Evolutionary conservation across 1,140 invertebrate species (phyloP).

Genomic region (Pseudomyrmex dendroicus): DNA sequence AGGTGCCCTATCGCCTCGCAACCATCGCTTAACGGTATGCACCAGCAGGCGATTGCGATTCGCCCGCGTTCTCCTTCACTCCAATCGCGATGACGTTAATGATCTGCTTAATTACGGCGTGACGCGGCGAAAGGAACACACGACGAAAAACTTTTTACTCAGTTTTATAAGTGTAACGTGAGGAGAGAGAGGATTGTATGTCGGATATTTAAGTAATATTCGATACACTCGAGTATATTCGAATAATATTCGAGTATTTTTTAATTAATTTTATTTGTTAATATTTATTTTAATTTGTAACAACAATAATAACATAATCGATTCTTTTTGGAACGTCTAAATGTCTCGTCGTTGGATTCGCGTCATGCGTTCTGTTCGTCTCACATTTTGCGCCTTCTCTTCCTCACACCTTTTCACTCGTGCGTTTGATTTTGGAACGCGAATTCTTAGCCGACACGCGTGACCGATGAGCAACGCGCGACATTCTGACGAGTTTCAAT

Average conservation of each 20-base stretch:
- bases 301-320: no score
- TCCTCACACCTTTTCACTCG: constrained; percentile 36
- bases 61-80: constrained; percentile 72
- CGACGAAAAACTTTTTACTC: neutral
- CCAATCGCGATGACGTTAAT: constrained; percentile 81
- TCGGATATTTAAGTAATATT: neutral
- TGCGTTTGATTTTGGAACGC: constrained; percentile 45
- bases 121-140: constrained; percentile 73
- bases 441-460: constrained; percentile 70
- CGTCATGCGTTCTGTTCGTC: constrained; percentile 44
- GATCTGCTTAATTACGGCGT: constrained; percentile 83
- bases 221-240: no score
- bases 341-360: constrained; percentile 52
- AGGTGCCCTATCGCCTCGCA: constrained; percentile 81
- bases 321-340: neutral
- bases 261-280: no score
- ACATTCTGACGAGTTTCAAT: constrained; percentile 58
- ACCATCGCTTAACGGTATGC: constrained; percentile 83
- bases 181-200: no score
- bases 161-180: no score
- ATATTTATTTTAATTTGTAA: no score
- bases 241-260: no score
- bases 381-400: neutral
- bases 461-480: constrained; percentile 68
- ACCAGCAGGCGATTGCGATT: constrained; percentile 77